Evolutionary conservation across 2,888 invertebrate species (phyloP), one percentile per base, ranked within the genome.

Genomic region (Tridacna gigas): DNA sequence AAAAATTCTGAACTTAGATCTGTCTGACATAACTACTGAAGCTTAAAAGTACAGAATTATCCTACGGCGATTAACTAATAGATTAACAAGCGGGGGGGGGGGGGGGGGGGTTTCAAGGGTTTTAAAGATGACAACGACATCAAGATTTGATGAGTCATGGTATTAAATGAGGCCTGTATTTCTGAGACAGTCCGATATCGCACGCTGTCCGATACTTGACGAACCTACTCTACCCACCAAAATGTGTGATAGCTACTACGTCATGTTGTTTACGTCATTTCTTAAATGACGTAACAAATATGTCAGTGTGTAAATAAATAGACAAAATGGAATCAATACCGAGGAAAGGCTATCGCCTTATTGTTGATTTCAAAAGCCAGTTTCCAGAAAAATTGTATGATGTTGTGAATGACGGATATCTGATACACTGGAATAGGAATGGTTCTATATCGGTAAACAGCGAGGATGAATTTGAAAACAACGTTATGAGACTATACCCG

Each of bases 381-480:
- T 93, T 93, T 84, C 92, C 93, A 1, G 89, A 91, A 71, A 93
- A 93, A 80, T 78, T 93, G 0, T 92, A 88, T 74, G 89, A 91
- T 63, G 91, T 93, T 20, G 92, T 86, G 13, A 89, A 90, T 67
- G 92, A 93, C 75, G 91, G 90, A 37, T 86, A 86, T 61, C 71
- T 93, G 60, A 82, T 93, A 26, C 84, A 89, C 45, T 93, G 93
- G 93, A 89, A 89, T 45, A 83, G 88, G 71, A 84, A 89, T 78
- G 93, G 92, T 1, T 89, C 88, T 7, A 83, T 89, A 45, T 84
- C 91, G 13, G 83, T 90, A 11, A 88, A 89, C 18, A 83, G 83
- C 66, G 92, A 91, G 37, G 89, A 89, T 7, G 79, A 86, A 20
- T 94, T 93, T 74, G 94, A 93, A 80, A 83, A 88, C 4, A 86